Evolutionary conservation across 2,888 invertebrate genomes (phyloP).

Genomic region (Monopis laevigella): DNA sequence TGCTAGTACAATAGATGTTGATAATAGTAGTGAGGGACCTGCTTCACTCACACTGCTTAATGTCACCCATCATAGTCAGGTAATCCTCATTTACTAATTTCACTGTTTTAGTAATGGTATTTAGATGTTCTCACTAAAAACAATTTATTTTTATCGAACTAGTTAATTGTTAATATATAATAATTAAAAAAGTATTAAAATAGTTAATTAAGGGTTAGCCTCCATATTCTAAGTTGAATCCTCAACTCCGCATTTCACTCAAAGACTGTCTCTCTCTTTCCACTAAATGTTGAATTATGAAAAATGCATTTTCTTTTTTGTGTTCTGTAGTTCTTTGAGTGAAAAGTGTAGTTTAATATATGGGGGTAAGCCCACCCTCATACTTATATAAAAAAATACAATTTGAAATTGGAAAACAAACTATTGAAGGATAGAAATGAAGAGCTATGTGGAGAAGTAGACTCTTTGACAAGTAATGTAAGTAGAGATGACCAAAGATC

Average conservation of each 20-base stretch:
- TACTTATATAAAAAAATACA: too few species aligned
- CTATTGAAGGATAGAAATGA: slow-evolving; percentile 83
- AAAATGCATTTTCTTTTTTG: too few species aligned
- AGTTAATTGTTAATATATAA: neutral
- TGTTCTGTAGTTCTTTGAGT: too few species aligned
- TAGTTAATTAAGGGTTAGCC: too few species aligned
- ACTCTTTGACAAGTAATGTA: slow-evolving; percentile 63
- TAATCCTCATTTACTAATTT: slow-evolving; percentile 2
- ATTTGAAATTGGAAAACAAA: slow-evolving; percentile 73
- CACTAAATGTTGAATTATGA: too few species aligned
- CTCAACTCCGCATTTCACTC: too few species aligned
- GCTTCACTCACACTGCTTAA: neutral
- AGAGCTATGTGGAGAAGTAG: slow-evolving; percentile 80
- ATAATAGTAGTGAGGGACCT: slow-evolving; percentile 10
- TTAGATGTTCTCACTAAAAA: neutral
- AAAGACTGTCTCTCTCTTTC: too few species aligned
- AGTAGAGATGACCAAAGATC: slow-evolving; percentile 35
- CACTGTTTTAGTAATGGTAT: neutral
- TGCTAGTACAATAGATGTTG: neutral
- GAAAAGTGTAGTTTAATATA: too few species aligned
- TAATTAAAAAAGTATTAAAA: too few species aligned
- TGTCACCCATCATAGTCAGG: slow-evolving; percentile 5
- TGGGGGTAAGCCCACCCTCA: too few species aligned
- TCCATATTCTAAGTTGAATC: too few species aligned
- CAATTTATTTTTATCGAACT: neutral